Conservation (phyloP, 2,797 vertebrate genomes). For the Crocodylus rhombifer region DNA sequence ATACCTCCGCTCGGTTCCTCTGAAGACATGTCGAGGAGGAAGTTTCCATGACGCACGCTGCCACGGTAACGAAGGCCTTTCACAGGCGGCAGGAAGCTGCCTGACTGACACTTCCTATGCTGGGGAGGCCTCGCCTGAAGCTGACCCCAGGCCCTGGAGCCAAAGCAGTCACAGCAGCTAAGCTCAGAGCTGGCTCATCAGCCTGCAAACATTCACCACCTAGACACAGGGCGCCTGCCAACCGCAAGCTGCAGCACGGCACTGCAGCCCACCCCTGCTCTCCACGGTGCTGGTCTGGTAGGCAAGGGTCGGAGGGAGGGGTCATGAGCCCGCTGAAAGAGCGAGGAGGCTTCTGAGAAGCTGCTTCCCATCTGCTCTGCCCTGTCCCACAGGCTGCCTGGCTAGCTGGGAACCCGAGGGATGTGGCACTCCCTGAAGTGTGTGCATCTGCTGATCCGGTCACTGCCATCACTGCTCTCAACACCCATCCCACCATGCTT, state of each 20-base stretch:
- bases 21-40: neutral
- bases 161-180: no score
- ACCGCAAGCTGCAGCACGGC: no score
- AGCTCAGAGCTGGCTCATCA: no score
- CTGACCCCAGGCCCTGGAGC: neutral
- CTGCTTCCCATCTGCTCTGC: neutral
- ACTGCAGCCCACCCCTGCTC: no score
- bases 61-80: neutral
- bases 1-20: neutral
- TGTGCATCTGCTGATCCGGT: neutral
- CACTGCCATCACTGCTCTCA: neutral
- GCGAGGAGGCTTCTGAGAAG: no score
- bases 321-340: no score
- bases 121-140: neutral
- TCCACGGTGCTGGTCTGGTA: no score
- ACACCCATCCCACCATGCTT: neutral
- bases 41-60: conserved; percentile 25
- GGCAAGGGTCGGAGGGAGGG: no score
- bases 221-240: no score
- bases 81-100: conserved; percentile 17
- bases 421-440: neutral
- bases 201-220: no score
- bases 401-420: neutral
- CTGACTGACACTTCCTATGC: neutral
- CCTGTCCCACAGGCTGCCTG: neutral